Percentiles rank a stretch among this genome's conserved stretches.
Evolutionary conservation across 2,888 invertebrate species (phyloP).

Genomic region (Abrostola triplasia): DNA sequence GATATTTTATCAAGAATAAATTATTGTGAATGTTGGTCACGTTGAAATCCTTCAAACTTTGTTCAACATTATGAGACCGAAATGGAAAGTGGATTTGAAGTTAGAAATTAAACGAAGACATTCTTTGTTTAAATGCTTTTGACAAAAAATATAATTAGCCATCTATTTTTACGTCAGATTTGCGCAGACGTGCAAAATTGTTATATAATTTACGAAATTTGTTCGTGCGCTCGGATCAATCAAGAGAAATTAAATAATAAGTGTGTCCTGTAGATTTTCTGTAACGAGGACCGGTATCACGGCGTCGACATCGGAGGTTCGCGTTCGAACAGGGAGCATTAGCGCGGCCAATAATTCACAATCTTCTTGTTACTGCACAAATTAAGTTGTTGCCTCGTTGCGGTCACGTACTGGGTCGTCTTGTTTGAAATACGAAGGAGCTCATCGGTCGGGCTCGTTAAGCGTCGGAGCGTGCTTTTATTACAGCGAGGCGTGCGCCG

Average conservation of each 20-base stretch:
- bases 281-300: conserved; percentile 33
- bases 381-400: conserved; percentile 76
- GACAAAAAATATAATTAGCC: conserved; percentile 39
- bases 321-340: conserved; percentile 58
- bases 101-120: conserved; percentile 46
- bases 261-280: conserved; percentile 34
- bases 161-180: conserved; percentile 41
- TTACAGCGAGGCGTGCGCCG: conserved; percentile 83
- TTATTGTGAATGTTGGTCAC: conserved; percentile 65
- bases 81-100: conserved; percentile 58
- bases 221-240: conserved; percentile 28
- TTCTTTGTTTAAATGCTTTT: conserved; percentile 54
- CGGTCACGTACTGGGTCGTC: conserved; percentile 82
- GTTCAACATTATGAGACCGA: conserved; percentile 58
- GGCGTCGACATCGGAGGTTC: conserved; percentile 31
- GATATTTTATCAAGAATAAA: conserved; percentile 22
- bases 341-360: conserved; percentile 78
- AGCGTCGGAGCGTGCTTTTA: conserved; percentile 87
- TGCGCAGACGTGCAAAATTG: conserved; percentile 13
- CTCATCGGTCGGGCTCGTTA: conserved; percentile 87
- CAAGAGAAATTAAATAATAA: conserved; percentile 39
- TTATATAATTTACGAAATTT: conserved; percentile 20
- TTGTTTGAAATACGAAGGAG: conserved; percentile 87
- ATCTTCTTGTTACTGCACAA: conserved; percentile 78
- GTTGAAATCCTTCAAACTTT: conserved; percentile 66